These are phyloP conservation scores for Halictus rubicundus DNA, from an alignment of 1,140 invertebrate species.

Conservation along the genomic window DNA sequence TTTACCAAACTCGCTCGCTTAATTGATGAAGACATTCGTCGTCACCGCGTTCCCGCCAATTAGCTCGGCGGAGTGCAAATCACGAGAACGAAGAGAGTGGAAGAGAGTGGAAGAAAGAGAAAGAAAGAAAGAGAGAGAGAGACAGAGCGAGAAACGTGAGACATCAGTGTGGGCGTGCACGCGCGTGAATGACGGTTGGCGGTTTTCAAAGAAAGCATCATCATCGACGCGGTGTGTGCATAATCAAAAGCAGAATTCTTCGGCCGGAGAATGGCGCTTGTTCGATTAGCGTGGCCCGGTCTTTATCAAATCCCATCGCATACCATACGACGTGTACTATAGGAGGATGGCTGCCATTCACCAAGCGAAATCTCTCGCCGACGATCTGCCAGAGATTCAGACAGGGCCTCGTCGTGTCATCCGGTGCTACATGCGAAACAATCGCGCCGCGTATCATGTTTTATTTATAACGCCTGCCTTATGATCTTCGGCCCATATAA, in stretches of 20 bases:
- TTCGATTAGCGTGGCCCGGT: slow-evolving; percentile 56
- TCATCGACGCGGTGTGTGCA: slow-evolving; percentile 34
- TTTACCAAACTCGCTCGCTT: background rate
- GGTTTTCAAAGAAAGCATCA: slow-evolving; percentile 40
- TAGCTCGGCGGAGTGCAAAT: slow-evolving; percentile 25
- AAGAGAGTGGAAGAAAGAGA: background rate
- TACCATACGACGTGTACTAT: slow-evolving; percentile 36
- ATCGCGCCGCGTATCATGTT: slow-evolving; percentile 51
- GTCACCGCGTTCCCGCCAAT: slow-evolving; percentile 17
- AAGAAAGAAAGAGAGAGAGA: background rate
- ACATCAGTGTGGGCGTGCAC: background rate
- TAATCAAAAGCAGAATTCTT: slow-evolving; percentile 50
- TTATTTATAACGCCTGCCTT: slow-evolving; percentile 51
- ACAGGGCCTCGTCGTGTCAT: slow-evolving; percentile 56
- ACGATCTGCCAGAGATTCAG: slow-evolving; percentile 50
- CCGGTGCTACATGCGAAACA: slow-evolving; percentile 59
- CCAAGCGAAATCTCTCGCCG: slow-evolving; percentile 45
- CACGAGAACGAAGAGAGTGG: slow-evolving; percentile 8
- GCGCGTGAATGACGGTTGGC: slow-evolving; percentile 37
- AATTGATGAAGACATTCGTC: slow-evolving; percentile 35
- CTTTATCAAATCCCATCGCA: slow-evolving; percentile 55
- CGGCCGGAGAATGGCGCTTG: slow-evolving; percentile 51
- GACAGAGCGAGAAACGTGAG: background rate
- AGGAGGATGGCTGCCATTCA: slow-evolving; percentile 54
- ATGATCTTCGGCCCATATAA: slow-evolving; percentile 4